Evolutionary conservation across 2,888 invertebrate species (phyloP).

Genomic region (Parnassius glacialis): DNA sequence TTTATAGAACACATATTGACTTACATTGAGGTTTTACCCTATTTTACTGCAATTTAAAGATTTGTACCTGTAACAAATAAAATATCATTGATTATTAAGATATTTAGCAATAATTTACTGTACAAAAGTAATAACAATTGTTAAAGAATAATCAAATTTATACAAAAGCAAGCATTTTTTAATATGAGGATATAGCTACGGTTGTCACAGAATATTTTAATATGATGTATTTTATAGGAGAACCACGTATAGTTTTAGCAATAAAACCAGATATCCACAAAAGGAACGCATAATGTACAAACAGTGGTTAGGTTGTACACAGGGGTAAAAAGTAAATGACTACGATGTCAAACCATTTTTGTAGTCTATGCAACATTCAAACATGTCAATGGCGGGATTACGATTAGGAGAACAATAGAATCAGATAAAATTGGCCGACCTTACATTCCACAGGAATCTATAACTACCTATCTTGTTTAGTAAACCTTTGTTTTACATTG

Average conservation of each 20-base stretch:
- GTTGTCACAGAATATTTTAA: background rate
- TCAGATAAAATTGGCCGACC: slow-evolving; percentile 4
- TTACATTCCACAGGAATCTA: background rate
- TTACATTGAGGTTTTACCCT: slow-evolving; percentile 13
- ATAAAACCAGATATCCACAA: slow-evolving; percentile 11
- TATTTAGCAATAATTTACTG: background rate
- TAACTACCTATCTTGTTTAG: background rate
- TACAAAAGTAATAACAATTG: background rate
- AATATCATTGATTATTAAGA: background rate
- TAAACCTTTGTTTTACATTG: too few relatives aligned
- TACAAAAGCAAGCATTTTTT: background rate
- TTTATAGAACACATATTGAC: slow-evolving; percentile 36
- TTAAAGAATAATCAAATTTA: background rate
- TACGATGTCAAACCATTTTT: slow-evolving; percentile 22
- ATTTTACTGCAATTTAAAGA: slow-evolving; percentile 2
- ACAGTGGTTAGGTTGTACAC: slow-evolving; percentile 3
- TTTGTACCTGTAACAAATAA: slow-evolving; percentile 25
- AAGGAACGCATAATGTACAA: slow-evolving; percentile 5
- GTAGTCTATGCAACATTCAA: slow-evolving; percentile 22
- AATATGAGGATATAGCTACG: background rate
- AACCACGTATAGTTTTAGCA: slow-evolving; percentile 10
- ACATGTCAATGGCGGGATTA: slow-evolving; percentile 15
- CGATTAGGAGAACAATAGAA: slow-evolving; percentile 5
- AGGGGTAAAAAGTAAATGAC: slow-evolving; percentile 16
- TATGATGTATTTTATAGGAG: slow-evolving; percentile 5